Conservation (phyloP, 2,113 vertebrate genomes). For the Pygoscelis antarcticus region DNA sequence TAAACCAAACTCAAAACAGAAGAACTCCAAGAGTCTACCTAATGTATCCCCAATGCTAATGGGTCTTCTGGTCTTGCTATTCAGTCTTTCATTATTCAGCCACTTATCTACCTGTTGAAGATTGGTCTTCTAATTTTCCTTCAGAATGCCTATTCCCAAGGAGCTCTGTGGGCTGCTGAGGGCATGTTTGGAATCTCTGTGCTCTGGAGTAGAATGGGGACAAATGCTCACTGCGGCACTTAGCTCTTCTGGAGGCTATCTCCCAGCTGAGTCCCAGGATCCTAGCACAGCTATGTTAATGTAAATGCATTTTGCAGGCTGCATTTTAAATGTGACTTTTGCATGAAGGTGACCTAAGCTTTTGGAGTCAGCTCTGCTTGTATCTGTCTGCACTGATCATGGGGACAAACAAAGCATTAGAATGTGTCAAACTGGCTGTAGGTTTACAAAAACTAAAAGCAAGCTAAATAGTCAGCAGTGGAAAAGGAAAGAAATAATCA, state of each 20-base stretch:
- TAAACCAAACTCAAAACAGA: background rate
- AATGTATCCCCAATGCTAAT: background rate
- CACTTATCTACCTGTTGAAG: background rate
- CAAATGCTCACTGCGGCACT: background rate
- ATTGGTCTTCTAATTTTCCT: background rate
- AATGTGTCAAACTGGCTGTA: background rate
- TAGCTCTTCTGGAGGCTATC: background rate
- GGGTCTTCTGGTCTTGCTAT: background rate
- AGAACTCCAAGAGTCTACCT: background rate
- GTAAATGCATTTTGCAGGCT: background rate
- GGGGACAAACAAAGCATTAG: background rate
- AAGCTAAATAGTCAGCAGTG: background rate
- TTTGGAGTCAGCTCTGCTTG: background rate
- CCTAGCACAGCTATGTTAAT: background rate
- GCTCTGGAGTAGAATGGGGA: background rate
- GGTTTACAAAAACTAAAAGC: background rate
- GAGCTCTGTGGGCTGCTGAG: background rate
- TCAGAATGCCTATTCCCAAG: background rate
- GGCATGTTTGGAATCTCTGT: background rate
- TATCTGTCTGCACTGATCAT: background rate
- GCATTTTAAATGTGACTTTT: background rate
- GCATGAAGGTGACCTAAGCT: background rate
- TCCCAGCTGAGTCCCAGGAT: background rate
- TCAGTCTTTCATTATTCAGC: background rate
- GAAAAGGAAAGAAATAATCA: background rate